A percentile compares a stretch with the other conserved stretches of the same genome.
These are phyloP conservation scores for Rhinolophus sinicus DNA, from an alignment of 2,113 vertebrate genomes.

Conservation along the genomic window DNA sequence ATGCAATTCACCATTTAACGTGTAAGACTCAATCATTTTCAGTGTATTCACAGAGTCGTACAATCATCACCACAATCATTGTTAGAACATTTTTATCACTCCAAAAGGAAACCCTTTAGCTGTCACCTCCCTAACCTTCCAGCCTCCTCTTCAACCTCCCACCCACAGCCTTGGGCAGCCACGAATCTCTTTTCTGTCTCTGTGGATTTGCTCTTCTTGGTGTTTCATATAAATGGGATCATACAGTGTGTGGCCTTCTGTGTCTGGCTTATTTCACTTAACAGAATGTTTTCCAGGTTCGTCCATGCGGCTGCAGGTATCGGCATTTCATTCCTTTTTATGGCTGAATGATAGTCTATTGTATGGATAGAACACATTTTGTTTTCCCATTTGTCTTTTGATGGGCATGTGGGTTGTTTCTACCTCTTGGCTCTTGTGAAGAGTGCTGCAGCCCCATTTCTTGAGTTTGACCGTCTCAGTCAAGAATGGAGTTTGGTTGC, in stretches of 20 bases:
- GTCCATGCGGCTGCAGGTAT: rapidly evolving
- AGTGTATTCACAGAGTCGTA: neutral
- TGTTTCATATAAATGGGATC: neutral
- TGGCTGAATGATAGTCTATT: rapidly evolving
- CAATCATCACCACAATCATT: neutral
- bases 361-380: rapidly evolving
- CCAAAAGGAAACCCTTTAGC: neutral
- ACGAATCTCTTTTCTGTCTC: neutral
- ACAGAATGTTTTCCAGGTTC: neutral
- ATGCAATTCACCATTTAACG: neutral
- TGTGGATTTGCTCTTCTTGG: neutral
- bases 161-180: neutral
- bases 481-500: neutral
- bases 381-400: neutral
- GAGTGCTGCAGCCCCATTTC: rapidly evolving
- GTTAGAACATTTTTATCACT: neutral
- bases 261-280: neutral
- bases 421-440: too few species aligned
- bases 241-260: neutral
- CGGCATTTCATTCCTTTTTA: rapidly evolving
- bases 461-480: neutral
- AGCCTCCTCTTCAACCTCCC: rapidly evolving
- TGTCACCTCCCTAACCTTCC: too few species aligned
- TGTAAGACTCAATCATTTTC: neutral
- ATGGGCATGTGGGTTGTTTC: neutral